Percentiles rank a stretch among this genome's conserved stretches.
Evolutionary conservation across 2,888 invertebrate genomes (phyloP).

Genomic region (Cylindroiulus punctatus): DNA sequence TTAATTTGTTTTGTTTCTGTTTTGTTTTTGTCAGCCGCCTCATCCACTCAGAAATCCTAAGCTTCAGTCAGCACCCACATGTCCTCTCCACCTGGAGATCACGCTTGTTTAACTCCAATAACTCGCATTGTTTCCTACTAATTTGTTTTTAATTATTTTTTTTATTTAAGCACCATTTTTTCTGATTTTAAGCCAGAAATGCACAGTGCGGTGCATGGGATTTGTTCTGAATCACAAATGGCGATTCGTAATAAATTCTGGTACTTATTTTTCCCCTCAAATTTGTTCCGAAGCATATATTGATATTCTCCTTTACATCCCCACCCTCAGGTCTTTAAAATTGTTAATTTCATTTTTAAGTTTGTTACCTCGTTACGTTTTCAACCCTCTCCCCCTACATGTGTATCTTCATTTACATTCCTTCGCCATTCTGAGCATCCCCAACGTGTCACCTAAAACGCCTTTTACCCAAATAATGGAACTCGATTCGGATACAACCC

Average conservation of each 20-base stretch:
- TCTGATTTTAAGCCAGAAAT: neutral
- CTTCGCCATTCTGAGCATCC: slow-evolving; percentile 22
- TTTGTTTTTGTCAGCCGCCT: slow-evolving; percentile 24
- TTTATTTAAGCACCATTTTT: neutral
- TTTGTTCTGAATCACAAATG: neutral
- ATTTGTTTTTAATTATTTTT: neutral
- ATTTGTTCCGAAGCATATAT: too few species aligned
- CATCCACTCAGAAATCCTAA: slow-evolving; percentile 42
- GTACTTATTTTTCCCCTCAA: neutral
- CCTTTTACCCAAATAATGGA: slow-evolving; percentile 20
- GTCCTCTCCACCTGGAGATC: neutral
- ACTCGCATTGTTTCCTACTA: neutral
- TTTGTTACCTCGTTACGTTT: neutral
- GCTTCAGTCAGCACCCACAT: slow-evolving; percentile 21
- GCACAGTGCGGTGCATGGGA: neutral
- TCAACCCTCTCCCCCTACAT: neutral
- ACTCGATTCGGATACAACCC: slow-evolving; percentile 14
- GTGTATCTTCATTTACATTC: slow-evolving; percentile 14
- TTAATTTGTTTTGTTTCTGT: slow-evolving; percentile 7
- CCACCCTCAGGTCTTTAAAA: too few species aligned
- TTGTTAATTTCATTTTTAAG: neutral
- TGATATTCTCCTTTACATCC: too few species aligned
- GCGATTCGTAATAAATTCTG: neutral
- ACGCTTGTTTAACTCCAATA: neutral
- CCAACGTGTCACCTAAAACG: slow-evolving; percentile 29